Percentiles rank a stretch among this genome's conserved stretches.
Conservation (phyloP, 1,140 invertebrate species). For the Nebria ingens region DNA sequence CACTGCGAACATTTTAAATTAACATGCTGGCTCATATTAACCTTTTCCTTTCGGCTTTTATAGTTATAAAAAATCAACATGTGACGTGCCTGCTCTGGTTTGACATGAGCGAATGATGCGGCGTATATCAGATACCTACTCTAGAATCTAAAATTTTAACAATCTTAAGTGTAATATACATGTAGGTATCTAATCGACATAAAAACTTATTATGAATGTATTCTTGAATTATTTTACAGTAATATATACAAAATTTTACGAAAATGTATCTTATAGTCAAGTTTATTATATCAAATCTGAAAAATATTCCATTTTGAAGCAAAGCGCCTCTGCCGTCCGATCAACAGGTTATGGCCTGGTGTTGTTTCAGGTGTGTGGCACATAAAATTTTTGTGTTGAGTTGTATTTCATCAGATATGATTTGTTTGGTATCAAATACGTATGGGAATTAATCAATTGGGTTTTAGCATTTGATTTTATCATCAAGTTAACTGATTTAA, state of each 20-base stretch:
- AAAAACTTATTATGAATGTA: not conserved
- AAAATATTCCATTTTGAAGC: no score
- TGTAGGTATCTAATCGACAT: not conserved
- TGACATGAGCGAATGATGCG: no score
- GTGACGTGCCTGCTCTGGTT: not conserved
- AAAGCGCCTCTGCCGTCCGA: not conserved
- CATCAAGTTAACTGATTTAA: no score
- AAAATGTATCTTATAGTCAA: not conserved
- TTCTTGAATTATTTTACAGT: not conserved
- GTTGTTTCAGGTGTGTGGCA: not conserved
- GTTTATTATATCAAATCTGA: not conserved
- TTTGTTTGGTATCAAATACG: no score
- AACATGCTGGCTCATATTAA: not conserved
- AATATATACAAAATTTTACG: not conserved
- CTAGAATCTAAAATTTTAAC: not conserved
- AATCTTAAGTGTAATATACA: not conserved
- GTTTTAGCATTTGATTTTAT: no score
- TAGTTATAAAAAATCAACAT: no score
- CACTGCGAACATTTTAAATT: slow-evolving; percentile 1
- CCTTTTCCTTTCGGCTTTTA: not conserved
- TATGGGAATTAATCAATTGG: no score
- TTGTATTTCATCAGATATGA: no score
- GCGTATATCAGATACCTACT: not conserved
- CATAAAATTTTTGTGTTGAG: no score
- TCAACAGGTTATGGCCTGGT: not conserved